These are phyloP conservation scores for Alligator sinensis DNA, from an alignment of 2,113 vertebrate genomes.

Conservation along the genomic window DNA sequence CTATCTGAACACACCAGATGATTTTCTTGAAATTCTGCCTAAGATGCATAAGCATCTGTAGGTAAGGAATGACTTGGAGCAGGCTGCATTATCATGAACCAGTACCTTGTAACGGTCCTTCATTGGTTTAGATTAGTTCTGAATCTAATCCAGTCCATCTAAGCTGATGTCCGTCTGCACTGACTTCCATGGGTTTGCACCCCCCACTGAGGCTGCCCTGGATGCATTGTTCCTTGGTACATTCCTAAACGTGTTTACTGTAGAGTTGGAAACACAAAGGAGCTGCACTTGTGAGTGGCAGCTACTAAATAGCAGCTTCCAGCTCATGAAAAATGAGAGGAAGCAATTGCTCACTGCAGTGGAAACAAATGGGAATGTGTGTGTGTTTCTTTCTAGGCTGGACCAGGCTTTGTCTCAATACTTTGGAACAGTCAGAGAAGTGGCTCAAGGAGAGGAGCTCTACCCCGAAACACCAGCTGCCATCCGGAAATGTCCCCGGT, in stretches of 20 bases:
- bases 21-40: not conserved
- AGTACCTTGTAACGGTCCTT: not conserved
- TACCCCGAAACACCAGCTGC: conserved; percentile 82
- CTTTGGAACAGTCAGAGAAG: conserved; percentile 85
- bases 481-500: conserved; percentile 91
- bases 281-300: not conserved
- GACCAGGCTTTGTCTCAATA: conserved; percentile 93
- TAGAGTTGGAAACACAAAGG: not conserved
- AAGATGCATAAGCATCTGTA: not conserved
- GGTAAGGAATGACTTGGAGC: not conserved
- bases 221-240: fast-evolving
- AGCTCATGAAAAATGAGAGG: not conserved
- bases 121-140: not conserved
- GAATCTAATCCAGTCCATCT: not conserved
- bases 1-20: not conserved
- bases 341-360: not conserved
- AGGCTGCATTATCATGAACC: not conserved
- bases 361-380: not conserved
- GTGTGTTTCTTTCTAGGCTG: conserved; percentile 77
- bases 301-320: too few species aligned
- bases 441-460: conserved; percentile 80
- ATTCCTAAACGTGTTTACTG: fast-evolving
- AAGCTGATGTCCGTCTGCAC: not conserved
- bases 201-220: not conserved
- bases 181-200: not conserved